Base-by-base conservation (phyloP, 2,888 invertebrate genomes). In the Eumacrocentrus americanus region DNA sequence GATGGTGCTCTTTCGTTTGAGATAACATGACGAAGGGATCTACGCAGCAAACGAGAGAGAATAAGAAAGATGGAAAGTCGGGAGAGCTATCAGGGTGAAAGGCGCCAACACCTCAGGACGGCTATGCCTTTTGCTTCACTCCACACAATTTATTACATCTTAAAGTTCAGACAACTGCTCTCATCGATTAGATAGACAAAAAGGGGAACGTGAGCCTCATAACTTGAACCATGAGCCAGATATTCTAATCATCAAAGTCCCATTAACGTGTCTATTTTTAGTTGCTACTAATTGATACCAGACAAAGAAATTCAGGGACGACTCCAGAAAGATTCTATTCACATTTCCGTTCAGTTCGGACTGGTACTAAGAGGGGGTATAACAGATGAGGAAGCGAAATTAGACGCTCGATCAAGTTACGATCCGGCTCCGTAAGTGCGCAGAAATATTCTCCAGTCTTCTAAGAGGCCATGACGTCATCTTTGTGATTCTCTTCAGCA, bases 21-120 rank as follows among this genome's bases (percentile, higher is more conserved):
- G 37, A 52, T 52, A 52, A 52, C n/a, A 37, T 23, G 51, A 23
- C 22, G n/a, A n/a, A 52, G 23, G n/a, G 22, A 22, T 38, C 12
- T 34, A 11, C n/a, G 25, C 23, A 29, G 25, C 22, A n/a, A 25
- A 23, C 3, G 1, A 22, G 42, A 29, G 37, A 23, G 69, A 67
- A 68, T 70, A 71, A 69, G 71, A 74, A 73, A 70, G 70, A 72
- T 71, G 66, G 68, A 72, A 74, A 74, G 71, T 72, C 70, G 72
- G 68, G 67, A 67, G 68, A 58, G 46, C 52, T 58, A 54, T 35
- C 64, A 67, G 72, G 73, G 72, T 74, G 73, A 75, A 75, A 75
- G 73, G 70, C 58, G 51, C 35, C 51, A 38, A 48, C 37, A 47
- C 47, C 42, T 22, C 22, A 37, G 40, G 52, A n/a, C n/a, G n/a